Evolutionary conservation across 2,888 invertebrate genomes (phyloP).

Genomic region (Cremastinae sp.): DNA sequence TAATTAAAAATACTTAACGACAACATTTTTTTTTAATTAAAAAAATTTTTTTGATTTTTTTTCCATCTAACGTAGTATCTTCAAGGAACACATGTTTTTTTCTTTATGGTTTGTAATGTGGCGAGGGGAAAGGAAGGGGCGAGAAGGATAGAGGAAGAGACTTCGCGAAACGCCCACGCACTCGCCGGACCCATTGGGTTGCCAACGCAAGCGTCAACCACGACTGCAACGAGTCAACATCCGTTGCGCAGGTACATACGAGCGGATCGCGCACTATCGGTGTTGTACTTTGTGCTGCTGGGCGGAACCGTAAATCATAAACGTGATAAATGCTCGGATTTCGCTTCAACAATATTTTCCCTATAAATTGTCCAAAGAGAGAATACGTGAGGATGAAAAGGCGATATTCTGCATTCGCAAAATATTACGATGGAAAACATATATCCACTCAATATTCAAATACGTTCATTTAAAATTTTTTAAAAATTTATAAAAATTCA

Average conservation of each 20-base stretch:
- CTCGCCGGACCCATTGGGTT: conserved; percentile 12
- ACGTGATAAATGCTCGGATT: conserved; percentile 72
- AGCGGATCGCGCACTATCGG: conserved; percentile 11
- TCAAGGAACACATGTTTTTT: no score
- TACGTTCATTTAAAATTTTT: no score
- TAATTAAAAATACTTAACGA: no score
- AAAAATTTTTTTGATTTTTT: no score
- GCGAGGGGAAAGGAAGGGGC: neutral
- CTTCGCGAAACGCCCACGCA: conserved; percentile 53
- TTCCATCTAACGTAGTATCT: no score
- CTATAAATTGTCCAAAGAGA: conserved; percentile 66
- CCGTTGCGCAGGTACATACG: conserved; percentile 30
- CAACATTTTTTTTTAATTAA: no score
- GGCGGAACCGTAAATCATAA: conserved; percentile 73
- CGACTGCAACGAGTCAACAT: conserved; percentile 37
- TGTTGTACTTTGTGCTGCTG: conserved; percentile 49
- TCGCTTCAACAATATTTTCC: conserved; percentile 68
- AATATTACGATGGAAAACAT: no score
- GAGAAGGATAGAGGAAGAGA: conserved; percentile 14
- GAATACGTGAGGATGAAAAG: neutral
- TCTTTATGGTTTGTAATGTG: no score
- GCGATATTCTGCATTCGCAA: neutral
- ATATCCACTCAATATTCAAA: no score
- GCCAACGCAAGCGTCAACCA: conserved; percentile 10
- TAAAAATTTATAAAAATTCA: no score